These are phyloP conservation scores for Pitangus sulphuratus DNA, from an alignment of 2,797 vertebrate genomes.

Conservation along the genomic window DNA sequence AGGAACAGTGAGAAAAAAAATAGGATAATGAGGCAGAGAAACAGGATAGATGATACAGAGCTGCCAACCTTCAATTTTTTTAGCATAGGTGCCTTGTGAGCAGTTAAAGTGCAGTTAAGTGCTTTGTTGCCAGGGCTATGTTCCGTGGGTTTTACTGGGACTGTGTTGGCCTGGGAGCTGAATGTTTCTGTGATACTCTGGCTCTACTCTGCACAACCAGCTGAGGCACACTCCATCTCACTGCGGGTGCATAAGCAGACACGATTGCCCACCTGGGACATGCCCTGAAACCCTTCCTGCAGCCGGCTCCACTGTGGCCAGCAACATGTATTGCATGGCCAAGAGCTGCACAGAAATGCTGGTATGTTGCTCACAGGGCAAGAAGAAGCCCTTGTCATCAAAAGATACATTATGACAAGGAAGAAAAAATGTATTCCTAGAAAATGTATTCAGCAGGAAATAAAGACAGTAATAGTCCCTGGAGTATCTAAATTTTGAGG, in stretches of 20 bases:
- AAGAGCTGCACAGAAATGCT: not conserved
- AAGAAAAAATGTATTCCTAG: not conserved
- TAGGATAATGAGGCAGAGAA: not conserved
- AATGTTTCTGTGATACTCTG: not conserved
- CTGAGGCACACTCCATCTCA: not conserved
- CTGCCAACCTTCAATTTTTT: not conserved
- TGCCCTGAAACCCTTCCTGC: not conserved
- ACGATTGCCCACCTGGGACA: accelerated
- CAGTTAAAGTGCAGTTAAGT: not conserved
- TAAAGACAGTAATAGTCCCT: not conserved
- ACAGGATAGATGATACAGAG: not conserved
- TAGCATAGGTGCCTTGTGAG: not conserved
- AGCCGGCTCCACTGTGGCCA: not conserved
- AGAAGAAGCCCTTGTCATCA: not conserved
- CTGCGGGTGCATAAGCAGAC: accelerated
- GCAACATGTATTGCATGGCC: accelerated
- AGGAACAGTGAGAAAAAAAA: not conserved
- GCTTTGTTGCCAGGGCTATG: not conserved
- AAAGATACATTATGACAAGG: not conserved
- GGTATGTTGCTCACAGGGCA: not conserved
- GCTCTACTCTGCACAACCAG: not conserved
- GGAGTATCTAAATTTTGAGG: not conserved
- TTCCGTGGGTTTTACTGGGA: not conserved
- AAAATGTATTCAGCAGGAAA: not conserved
- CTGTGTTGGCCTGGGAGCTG: not conserved